These are phyloP conservation scores for Heteromyza rotundicornis DNA, from an alignment of 2,888 invertebrate species.

Conservation along the genomic window DNA sequence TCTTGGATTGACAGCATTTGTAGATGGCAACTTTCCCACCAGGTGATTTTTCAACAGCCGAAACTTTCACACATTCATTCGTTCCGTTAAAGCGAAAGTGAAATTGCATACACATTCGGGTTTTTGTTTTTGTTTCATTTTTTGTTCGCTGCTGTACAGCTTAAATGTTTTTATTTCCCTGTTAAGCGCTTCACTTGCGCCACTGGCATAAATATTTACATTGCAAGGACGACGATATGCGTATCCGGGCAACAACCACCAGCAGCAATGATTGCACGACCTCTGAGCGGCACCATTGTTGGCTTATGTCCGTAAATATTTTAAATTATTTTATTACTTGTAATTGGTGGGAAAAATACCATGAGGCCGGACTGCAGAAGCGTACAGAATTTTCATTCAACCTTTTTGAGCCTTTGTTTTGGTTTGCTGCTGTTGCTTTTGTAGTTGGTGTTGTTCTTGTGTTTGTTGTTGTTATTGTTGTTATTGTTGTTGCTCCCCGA, in stretches of 20 bases:
- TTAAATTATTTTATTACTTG: slow-evolving; percentile 12
- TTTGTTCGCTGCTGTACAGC: background rate
- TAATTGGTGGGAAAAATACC: slow-evolving; percentile 12
- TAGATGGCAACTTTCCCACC: no score
- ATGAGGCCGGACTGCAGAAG: background rate
- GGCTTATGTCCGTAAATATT: background rate
- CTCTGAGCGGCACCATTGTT: background rate
- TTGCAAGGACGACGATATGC: slow-evolving; percentile 13
- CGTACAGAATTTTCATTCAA: background rate
- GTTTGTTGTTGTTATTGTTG: no score
- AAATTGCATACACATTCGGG: background rate
- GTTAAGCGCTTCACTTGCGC: background rate
- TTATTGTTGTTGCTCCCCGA: background rate
- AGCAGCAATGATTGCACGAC: background rate
- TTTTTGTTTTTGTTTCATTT: background rate
- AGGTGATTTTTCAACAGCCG: no score
- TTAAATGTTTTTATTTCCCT: background rate
- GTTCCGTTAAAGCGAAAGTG: slow-evolving; percentile 15
- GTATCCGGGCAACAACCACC: background rate
- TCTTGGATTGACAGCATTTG: no score
- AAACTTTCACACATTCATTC: background rate
- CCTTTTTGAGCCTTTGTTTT: no score
- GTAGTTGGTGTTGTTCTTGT: background rate
- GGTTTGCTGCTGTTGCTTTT: background rate
- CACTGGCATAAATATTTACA: slow-evolving; percentile 18